Evolutionary conservation across 1,140 invertebrate species (phyloP), one percentile per base, ranked within the genome.

Genomic region (Zaprionus nigranus): DNA sequence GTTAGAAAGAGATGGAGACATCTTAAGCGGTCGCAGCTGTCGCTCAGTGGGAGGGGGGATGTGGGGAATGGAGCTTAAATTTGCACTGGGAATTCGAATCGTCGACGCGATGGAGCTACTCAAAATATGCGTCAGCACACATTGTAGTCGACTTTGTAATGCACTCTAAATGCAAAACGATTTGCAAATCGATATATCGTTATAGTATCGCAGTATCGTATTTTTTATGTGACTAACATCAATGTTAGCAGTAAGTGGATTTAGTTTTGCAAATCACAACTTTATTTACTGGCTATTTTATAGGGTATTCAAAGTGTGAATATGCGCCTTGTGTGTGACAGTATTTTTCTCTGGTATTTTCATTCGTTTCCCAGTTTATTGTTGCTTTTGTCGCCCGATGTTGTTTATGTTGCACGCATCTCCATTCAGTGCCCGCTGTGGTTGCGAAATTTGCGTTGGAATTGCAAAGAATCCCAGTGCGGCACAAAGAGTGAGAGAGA

Each of bases 381-480:
- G 40, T 28, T 43, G 40, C 22, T 68, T 34, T 15, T 59, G 22
- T 28, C 36, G 30, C 30, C 9, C 34, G 40, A 13, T 40, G 24
- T 74, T 78, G 60, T 69, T 77, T 73, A 54, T 76, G 59, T 64
- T 67, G 61, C 63, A 72, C 56, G 56, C 68, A 67, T 17, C 54
- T 61, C 38, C 59, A 60, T 61, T 62, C 56, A 22, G 51, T 46
- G 67, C 49, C 65, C 60, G 40, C 36, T 69, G 75, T 68, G 71
- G 56, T 53, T 75, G 63, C 43, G 9, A 69, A 78, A 78, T 75
- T 70, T 81, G 59, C 67, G 38, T 54, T 64, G 63, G 56, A 76
- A 81, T 72, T 69, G 77, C 73, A 76, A 76, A 81, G 76, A 73
- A 62, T 54, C 46, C 54, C 56, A 69, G 57, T 76, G 76, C 46